Evolutionary conservation across 92 coral and sea anemone species (phyloP).

Genomic region (Heteractis magnifica): DNA sequence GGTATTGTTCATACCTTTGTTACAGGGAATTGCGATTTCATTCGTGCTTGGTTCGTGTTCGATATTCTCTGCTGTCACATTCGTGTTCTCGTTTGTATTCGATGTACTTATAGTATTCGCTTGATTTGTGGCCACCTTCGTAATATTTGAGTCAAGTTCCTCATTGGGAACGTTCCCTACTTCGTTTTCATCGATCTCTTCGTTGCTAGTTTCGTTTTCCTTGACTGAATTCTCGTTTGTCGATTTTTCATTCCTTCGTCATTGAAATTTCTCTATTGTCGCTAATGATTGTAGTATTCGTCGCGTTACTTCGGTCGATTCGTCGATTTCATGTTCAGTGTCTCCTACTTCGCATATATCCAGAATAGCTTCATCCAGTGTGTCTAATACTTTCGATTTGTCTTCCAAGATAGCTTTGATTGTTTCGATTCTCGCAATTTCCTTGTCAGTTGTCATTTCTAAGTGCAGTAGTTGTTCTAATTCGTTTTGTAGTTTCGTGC

Average conservation of each 20-base stretch:
- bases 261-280: too few species aligned
- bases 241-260: too few species aligned
- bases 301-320: background rate
- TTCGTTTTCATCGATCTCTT: constrained; percentile 35
- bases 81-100: background rate
- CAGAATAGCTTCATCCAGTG: constrained; percentile 36
- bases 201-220: background rate
- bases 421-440: background rate
- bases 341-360: background rate
- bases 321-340: too few species aligned
- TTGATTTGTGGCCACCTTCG: background rate
- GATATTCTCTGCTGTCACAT: background rate
- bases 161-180: constrained; percentile 21
- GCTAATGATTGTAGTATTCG: too few species aligned
- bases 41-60: background rate
- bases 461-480: constrained; percentile 24
- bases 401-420: background rate
- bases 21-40: background rate
- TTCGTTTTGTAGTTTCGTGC: constrained; percentile 46
- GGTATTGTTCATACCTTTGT: too few species aligned
- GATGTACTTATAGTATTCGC: background rate
- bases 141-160: background rate
- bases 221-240: too few species aligned
- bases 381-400: constrained; percentile 28
- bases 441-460: background rate